phyloP scores from a whole-genome alignment of 2,888 invertebrate genomes.

The Drosophila tanythrix region DNA sequence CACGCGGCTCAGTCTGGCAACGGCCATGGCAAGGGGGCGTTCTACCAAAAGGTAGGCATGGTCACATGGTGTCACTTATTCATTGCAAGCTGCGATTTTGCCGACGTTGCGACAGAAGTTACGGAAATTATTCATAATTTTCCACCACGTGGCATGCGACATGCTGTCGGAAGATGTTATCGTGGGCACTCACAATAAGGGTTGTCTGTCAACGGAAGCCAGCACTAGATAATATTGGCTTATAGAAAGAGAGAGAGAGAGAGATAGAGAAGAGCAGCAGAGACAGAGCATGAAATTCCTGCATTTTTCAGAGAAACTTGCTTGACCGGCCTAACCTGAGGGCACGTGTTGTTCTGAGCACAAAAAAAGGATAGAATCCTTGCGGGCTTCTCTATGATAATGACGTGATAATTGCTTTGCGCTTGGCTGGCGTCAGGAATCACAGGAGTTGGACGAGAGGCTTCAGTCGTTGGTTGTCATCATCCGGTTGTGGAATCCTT shows the following conservation, averaged over 20 bases:
- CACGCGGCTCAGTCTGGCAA: slow-evolving; percentile 32
- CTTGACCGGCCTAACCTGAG: slow-evolving; percentile 27
- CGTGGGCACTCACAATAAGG: slow-evolving; percentile 53
- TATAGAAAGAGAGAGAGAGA: background rate
- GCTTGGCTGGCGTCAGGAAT: slow-evolving; percentile 23
- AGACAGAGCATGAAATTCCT: background rate
- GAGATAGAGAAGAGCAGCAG: background rate
- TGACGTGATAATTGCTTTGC: slow-evolving; percentile 76
- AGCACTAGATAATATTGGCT: slow-evolving; percentile 22
- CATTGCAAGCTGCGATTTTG: slow-evolving; percentile 72
- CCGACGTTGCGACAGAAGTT: slow-evolving; percentile 63
- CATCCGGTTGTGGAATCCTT: slow-evolving; percentile 81
- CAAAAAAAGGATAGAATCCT: slow-evolving; percentile 19
- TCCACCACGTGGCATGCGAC: slow-evolving; percentile 60
- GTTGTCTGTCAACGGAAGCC: slow-evolving; percentile 71
- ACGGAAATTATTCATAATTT: slow-evolving; percentile 82
- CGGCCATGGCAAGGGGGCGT: background rate
- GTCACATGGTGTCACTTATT: slow-evolving; percentile 53
- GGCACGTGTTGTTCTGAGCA: background rate
- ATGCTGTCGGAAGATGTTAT: slow-evolving; percentile 56
- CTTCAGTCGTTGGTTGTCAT: slow-evolving; percentile 3
- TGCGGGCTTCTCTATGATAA: slow-evolving; percentile 65
- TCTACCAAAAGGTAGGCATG: slow-evolving; percentile 47
- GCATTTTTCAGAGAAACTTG: slow-evolving; percentile 30
- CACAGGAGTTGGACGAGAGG: slow-evolving; percentile 11